phyloP scores from a whole-genome alignment of 2,888 invertebrate species.

The Dryadula phaetusa region DNA sequence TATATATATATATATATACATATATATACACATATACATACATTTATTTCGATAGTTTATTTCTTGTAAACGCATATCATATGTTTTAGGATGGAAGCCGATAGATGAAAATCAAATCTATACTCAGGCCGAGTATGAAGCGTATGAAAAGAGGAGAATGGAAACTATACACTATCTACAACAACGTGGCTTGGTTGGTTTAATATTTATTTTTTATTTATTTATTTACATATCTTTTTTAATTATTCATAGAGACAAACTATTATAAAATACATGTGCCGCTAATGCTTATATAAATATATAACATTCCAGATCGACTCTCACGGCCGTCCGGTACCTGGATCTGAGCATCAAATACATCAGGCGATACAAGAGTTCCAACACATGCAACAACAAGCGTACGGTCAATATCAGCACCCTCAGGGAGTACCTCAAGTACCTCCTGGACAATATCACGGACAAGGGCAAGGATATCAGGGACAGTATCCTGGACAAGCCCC shows the following conservation, averaged over 20 bases:
- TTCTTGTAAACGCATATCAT: no score
- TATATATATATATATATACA: neutral
- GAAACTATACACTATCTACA: constrained; percentile 87
- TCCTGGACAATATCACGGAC: constrained; percentile 35
- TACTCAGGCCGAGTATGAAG: constrained; percentile 92
- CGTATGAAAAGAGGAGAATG: constrained; percentile 87
- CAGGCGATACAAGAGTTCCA: constrained; percentile 64
- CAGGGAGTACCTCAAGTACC: constrained; percentile 48
- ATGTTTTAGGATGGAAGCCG: constrained; percentile 91
- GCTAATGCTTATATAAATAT: neutral
- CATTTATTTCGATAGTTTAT: no score
- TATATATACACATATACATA: no score
- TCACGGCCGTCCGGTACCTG: constrained; percentile 71
- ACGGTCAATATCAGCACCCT: constrained; percentile 51
- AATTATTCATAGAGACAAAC: no score
- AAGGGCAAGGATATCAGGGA: constrained; percentile 15
- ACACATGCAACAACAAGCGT: constrained; percentile 52
- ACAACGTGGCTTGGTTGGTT: constrained; percentile 87
- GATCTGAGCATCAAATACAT: constrained; percentile 72
- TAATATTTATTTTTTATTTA: no score
- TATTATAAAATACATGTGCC: no score
- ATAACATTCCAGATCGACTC: constrained; percentile 63
- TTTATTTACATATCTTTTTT: no score
- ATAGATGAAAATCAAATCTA: constrained; percentile 94
- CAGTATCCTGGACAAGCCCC: constrained; percentile 41